Base-by-base conservation (phyloP, 2,888 invertebrate genomes). In the Rutpela maculata region DNA sequence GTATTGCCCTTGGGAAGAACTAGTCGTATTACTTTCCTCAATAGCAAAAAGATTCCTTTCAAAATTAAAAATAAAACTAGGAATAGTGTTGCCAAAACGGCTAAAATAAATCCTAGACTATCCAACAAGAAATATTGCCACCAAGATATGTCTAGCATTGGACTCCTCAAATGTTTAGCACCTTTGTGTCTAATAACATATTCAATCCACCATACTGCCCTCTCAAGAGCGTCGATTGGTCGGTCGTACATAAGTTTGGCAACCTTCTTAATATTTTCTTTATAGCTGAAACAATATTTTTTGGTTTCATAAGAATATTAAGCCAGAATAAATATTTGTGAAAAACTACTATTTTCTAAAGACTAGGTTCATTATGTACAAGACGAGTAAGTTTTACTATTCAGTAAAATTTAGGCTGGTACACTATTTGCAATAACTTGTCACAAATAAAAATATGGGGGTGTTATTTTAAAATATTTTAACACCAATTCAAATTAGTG, bases 131-230 rank as follows among this genome's bases (percentile, higher is more conserved):
- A 90, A 79, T 91, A 91, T 82, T 89, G 88, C 73, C 88, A 83
- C 79, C 89, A 88, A 9, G 89, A 86, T 11, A 89, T 77, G 18
- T 90, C 90, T 9, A 90, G 88, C 0, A 87, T 87, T 22, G 90
- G 86, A 1, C 91, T 90, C 3, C 90, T 89, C 12, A 92, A 87
- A 81, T 90, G 89, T 3, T 86, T 85, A 0, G 91, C 91, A 0
- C 91, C 91, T n/a, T 88, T 83, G 75, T 84, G 82, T 60, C 84
- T 89, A 12, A 92, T 80, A 9, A 92, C 90, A 81, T 92, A 92
- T 77, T 92, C 92, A 1, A 91, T 91, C 85, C 85, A 85, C 84
- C 84, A 85, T 11, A 85, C 78, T 12, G 84, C 85, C 75, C 81
- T 83, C 60, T 84, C 80, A 12, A 85, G 59, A 15, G 80, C 83